phyloP scores from a whole-genome alignment of 2,113 vertebrate genomes.

The Cebidichthys violaceus region DNA sequence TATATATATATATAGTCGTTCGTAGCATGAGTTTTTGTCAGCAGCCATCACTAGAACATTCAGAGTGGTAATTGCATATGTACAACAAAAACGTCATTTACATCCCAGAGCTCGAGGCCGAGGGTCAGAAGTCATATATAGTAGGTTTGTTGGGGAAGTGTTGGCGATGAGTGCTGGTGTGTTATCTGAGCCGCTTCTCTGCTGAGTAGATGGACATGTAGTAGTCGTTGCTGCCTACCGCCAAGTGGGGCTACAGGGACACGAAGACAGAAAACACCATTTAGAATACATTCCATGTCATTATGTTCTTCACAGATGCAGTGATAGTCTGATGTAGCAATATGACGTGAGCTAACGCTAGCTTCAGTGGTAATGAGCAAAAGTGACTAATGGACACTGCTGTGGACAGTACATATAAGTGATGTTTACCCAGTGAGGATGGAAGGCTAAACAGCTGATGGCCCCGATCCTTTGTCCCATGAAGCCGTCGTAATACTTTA shows the following conservation, averaged over 20 bases:
- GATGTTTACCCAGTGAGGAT: conserved; percentile 94
- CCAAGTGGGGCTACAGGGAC: conserved; percentile 91
- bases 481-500: conserved; percentile 99
- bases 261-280: conserved; percentile 3
- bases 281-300: background rate
- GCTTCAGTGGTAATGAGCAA: background rate
- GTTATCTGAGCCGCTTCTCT: conserved; percentile 98
- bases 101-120: conserved; percentile 65
- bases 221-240: conserved; percentile 98
- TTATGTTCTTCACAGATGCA: conserved; percentile 10
- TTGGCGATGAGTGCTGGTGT: conserved; percentile 54
- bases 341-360: too few species aligned
- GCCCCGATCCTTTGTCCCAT: conserved; percentile 98
- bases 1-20: conserved; percentile 20
- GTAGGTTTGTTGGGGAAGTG: conserved; percentile 5
- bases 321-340: background rate
- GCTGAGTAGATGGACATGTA: conserved; percentile 99
- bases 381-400: background rate
- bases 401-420: background rate
- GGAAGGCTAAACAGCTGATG: conserved; percentile 99
- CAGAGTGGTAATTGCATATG: conserved; percentile 88
- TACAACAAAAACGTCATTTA: conserved; percentile 85
- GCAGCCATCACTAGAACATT: conserved; percentile 90
- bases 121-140: conserved; percentile 58
- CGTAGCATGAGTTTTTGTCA: conserved; percentile 81